Evolutionary conservation across 2,113 vertebrate species (phyloP).

Genomic region (Pterocles orientalis): DNA sequence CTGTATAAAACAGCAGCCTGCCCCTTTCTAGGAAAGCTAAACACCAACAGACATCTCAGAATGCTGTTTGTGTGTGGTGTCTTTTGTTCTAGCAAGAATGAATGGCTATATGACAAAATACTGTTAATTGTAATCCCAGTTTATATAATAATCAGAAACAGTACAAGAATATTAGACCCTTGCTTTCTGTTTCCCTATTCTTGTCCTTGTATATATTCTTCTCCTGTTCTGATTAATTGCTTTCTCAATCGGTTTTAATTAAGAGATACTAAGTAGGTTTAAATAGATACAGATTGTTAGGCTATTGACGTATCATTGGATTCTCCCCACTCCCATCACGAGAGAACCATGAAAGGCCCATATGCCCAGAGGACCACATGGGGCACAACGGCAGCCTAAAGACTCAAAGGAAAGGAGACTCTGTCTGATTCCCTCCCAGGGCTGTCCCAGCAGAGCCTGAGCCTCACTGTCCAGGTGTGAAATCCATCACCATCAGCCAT

Average conservation of each 20-base stretch:
- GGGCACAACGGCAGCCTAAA: neutral
- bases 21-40: neutral
- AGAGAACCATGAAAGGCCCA: neutral
- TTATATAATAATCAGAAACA: neutral
- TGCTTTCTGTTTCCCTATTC: neutral
- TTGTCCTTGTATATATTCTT: neutral
- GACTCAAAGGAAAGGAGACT: neutral
- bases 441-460: neutral
- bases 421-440: neutral
- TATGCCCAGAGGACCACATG: neutral
- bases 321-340: neutral
- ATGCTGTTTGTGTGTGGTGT: neutral
- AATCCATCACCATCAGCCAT: neutral
- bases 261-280: neutral
- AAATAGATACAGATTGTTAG: neutral
- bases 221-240: neutral
- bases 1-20: neutral
- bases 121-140: neutral
- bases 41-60: neutral
- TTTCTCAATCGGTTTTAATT: neutral
- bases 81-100: neutral
- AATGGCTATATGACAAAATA: neutral
- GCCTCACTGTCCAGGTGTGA: neutral
- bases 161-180: neutral
- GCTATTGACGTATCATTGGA: neutral